Conservation (phyloP, 2,797 vertebrate species). For the Pitangus sulphuratus region DNA sequence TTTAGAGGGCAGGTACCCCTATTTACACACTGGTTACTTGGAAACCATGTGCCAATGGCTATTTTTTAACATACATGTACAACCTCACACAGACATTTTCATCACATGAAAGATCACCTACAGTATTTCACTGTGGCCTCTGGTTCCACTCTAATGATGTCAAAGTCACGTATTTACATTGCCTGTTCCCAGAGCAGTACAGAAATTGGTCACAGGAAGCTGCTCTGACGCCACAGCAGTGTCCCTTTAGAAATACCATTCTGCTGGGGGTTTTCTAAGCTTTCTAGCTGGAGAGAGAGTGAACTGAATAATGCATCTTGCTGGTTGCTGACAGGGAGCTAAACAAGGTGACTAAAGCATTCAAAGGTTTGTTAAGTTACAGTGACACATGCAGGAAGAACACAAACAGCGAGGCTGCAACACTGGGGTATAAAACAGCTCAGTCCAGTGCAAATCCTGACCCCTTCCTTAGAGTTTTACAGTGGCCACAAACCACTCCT, state of each 20-base stretch:
- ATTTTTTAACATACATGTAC: not conserved
- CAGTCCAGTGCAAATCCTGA: not conserved
- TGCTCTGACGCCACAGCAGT: not conserved
- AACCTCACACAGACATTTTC: not conserved
- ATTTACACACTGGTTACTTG: not conserved
- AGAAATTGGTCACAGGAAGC: conserved; percentile 28
- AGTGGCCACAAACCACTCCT: not conserved
- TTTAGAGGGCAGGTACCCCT: not conserved
- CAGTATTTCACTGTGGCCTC: not conserved
- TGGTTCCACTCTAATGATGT: not conserved
- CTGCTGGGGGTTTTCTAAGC: not conserved
- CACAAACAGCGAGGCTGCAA: not conserved
- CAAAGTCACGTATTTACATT: not conserved
- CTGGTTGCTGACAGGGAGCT: not conserved
- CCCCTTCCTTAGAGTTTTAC: not conserved
- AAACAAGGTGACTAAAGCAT: not conserved
- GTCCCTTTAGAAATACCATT: not conserved
- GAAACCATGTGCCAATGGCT: not conserved
- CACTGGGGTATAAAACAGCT: not conserved
- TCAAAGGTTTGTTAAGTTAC: conserved; percentile 5
- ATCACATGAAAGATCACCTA: not conserved
- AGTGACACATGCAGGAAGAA: not conserved
- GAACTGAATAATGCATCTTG: not conserved
- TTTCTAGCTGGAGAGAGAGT: not conserved
- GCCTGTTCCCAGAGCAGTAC: not conserved